These are phyloP conservation scores for Acanthosepion lycidas DNA, from an alignment of 2,888 invertebrate species.

Conservation along the genomic window DNA sequence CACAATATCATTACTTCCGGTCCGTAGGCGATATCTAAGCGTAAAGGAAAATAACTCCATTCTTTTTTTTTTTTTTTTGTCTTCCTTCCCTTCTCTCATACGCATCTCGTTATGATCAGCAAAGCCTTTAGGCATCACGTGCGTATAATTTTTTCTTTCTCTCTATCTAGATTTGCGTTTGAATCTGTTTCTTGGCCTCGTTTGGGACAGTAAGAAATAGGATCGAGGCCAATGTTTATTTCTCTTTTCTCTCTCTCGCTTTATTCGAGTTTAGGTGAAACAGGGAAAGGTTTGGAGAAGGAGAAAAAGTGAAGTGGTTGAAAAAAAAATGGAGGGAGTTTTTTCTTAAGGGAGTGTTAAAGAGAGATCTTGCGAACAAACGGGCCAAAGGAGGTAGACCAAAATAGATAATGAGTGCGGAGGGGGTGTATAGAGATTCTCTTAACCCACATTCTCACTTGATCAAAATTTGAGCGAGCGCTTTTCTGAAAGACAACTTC, in stretches of 20 bases:
- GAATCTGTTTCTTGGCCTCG: background rate
- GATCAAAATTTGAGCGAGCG: no score
- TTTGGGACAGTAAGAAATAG: background rate
- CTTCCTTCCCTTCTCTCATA: background rate
- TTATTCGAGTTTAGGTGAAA: background rate
- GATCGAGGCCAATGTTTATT: constrained; percentile 1
- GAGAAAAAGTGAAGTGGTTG: background rate
- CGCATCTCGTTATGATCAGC: background rate
- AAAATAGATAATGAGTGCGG: no score
- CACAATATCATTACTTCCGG: constrained; percentile 22
- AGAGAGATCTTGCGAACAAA: no score
- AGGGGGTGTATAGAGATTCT: no score
- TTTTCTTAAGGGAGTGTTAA: no score
- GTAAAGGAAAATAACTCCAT: constrained; percentile 1
- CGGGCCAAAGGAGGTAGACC: no score
- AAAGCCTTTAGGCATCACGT: background rate
- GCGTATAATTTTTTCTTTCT: background rate
- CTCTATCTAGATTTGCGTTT: background rate
- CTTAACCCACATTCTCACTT: no score
- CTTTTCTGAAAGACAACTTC: no score
- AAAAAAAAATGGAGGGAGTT: background rate
- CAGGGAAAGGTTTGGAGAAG: background rate
- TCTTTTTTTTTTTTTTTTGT: background rate
- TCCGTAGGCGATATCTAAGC: background rate
- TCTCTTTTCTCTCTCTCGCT: background rate